Evolutionary conservation across 2,797 vertebrate genomes (phyloP).

Genomic region (Periparus ater): DNA sequence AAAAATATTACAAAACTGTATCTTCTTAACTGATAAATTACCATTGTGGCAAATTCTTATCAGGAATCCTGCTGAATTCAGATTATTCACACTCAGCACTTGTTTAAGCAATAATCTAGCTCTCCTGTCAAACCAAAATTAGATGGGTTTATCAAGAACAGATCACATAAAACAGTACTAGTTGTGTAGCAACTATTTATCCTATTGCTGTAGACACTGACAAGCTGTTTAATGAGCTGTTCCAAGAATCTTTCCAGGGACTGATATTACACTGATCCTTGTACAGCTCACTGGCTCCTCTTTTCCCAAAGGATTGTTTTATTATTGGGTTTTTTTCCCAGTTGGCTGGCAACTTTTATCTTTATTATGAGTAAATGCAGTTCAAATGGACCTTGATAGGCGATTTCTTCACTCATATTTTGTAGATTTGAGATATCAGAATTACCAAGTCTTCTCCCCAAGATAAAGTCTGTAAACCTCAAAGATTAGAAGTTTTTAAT

Average conservation of each 20-base stretch:
- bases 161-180: not conserved
- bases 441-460: not conserved
- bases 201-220: not conserved
- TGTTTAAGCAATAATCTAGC: not conserved
- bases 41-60: not conserved
- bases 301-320: not conserved
- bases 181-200: not conserved
- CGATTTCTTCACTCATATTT: rapidly evolving
- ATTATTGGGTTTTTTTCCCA: not conserved
- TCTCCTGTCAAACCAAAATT: not conserved
- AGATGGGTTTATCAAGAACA: not conserved
- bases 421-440: not conserved
- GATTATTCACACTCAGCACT: not conserved
- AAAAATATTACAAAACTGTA: not conserved
- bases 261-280: not conserved
- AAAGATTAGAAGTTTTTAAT: not conserved
- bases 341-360: not conserved
- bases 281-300: not conserved
- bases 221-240: not conserved
- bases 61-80: not conserved
- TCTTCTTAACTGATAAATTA: not conserved
- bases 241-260: not conserved
- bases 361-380: not conserved
- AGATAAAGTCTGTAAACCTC: not conserved
- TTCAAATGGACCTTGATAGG: not conserved